Conservation (phyloP, 92 coral and sea anemone species). For the Porites lobata region DNA sequence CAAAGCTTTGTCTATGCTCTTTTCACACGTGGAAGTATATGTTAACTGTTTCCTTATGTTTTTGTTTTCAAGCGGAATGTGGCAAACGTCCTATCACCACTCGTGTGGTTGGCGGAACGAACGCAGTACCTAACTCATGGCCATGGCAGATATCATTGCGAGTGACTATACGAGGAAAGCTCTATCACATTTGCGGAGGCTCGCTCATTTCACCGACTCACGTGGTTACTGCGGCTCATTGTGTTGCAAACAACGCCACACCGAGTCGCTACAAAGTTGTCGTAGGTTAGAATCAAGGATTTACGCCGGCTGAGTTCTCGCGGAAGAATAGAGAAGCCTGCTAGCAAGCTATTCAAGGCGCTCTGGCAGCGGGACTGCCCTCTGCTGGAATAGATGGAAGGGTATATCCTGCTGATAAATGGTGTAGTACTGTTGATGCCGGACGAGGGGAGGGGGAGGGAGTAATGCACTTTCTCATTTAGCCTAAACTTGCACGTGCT, state of each 20-base stretch:
- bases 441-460: no score
- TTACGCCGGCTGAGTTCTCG: no score
- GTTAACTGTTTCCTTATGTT: not conserved
- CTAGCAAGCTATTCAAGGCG: no score
- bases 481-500: no score
- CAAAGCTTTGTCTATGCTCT: no score
- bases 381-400: no score
- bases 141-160: constrained; percentile 78
- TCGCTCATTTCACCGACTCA: constrained; percentile 74
- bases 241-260: constrained; percentile 43
- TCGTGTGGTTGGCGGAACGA: constrained; percentile 72
- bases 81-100: constrained; percentile 68
- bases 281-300: constrained; percentile 51
- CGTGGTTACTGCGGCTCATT: constrained; percentile 77
- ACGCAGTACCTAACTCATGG: constrained; percentile 76
- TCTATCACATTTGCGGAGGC: constrained; percentile 78
- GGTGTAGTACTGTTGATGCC: no score
- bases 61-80: constrained; percentile 44
- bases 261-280: constrained; percentile 64
- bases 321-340: no score
- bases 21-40: no score
- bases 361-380: no score
- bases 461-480: no score
- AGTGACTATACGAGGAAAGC: constrained; percentile 33
- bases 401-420: no score